A percentile compares a stretch with the other conserved stretches of the same genome.
phyloP scores from a whole-genome alignment of 2,888 invertebrate species.

The Drosophila lutescens region DNA sequence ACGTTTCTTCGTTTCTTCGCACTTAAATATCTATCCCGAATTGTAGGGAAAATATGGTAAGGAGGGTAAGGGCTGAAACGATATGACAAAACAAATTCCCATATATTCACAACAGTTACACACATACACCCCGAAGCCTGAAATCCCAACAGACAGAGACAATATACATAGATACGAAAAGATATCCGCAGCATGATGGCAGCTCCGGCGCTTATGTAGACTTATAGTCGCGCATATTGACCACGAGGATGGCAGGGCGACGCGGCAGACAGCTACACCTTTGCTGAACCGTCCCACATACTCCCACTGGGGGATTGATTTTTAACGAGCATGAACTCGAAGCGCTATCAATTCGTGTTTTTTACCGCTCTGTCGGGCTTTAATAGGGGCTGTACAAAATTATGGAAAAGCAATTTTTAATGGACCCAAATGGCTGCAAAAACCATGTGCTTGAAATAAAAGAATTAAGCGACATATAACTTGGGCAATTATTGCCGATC shows the following conservation, averaged over 20 bases:
- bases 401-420: conserved; percentile 78
- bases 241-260: conserved; percentile 47
- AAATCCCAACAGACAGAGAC: conserved; percentile 35
- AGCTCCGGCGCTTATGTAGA: conserved; percentile 71
- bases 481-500: not conserved
- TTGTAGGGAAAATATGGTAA: conserved; percentile 8
- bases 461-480: conserved; percentile 51
- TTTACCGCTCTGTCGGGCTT: conserved; percentile 37
- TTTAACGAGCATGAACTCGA: conserved; percentile 70
- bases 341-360: conserved; percentile 33
- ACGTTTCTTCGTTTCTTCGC: too few species aligned
- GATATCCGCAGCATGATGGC: conserved; percentile 62
- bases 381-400: conserved; percentile 59
- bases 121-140: conserved; percentile 32
- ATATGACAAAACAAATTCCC: conserved; percentile 81
- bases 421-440: conserved; percentile 59
- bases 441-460: conserved; percentile 70
- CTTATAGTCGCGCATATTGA: conserved; percentile 77
- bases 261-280: conserved; percentile 65
- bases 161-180: conserved; percentile 42
- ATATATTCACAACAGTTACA: conserved; percentile 68
- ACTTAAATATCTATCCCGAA: not conserved
- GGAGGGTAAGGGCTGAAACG: conserved; percentile 47
- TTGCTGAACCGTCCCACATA: conserved; percentile 45
- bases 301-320: conserved; percentile 75